These are phyloP conservation scores for Menidia menidia DNA, from an alignment of 2,797 vertebrate genomes.

Conservation along the genomic window DNA sequence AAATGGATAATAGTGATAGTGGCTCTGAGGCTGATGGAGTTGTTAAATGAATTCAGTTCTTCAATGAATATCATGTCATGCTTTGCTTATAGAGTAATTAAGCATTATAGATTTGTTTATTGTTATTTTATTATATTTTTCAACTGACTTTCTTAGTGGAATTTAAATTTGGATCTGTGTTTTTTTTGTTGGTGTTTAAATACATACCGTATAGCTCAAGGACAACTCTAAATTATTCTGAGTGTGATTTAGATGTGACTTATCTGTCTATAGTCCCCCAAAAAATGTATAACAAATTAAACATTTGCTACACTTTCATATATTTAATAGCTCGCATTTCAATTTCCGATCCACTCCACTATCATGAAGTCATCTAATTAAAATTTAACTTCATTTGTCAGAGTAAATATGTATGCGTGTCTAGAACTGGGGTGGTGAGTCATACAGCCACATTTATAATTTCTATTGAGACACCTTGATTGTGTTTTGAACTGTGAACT, in stretches of 20 bases:
- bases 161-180: constrained; percentile 39
- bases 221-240: too few species aligned
- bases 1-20: constrained; percentile 63
- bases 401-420: background rate
- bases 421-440: constrained; percentile 5
- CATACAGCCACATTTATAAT: background rate
- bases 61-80: constrained; percentile 24
- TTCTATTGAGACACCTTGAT: background rate
- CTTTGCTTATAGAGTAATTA: constrained; percentile 18
- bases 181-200: constrained; percentile 47
- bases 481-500: background rate
- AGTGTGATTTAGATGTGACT: too few species aligned
- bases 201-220: too few species aligned
- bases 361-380: background rate
- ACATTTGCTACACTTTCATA: background rate
- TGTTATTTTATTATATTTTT: constrained; percentile 27
- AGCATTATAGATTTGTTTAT: constrained; percentile 16
- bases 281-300: too few species aligned
- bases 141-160: constrained; percentile 26
- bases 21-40: constrained; percentile 33
- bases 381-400: constrained; percentile 10
- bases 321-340: background rate
- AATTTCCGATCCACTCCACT: background rate
- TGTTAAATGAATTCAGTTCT: constrained; percentile 35
- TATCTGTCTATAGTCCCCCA: too few species aligned